Base-by-base conservation (phyloP, 2,113 vertebrate species). In the Fulica atra region DNA sequence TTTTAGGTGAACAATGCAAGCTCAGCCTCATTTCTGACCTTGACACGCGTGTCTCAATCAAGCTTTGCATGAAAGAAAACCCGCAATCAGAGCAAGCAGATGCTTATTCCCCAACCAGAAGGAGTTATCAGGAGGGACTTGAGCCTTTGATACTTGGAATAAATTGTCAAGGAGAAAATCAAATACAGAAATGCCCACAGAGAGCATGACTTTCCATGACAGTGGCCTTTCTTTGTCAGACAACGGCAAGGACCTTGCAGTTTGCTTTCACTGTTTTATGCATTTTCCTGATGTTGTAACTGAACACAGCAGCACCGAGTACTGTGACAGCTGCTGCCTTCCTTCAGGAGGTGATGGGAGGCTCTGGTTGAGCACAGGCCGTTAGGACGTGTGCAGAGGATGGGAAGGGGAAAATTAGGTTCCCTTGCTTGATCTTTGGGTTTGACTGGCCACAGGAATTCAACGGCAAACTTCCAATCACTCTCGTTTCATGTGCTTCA, bases 91-190 rank as follows among this genome's bases (percentile, higher is more conserved):
- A 68, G 54, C 71, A 21, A 92, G 53, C 64, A 79, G 86, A 57
- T 71, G 54, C 72, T 72, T 81, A 29, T 74, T 94, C 83, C 42
- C 69, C 33, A 53, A 59, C 74, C 84, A 69, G 85, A 46, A 63
- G 81, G 66, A 92, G 79, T 81, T 60, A 44, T 40, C 69, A 61
- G 35, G 81, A 91, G 72, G 71, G 40, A 16, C 28, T 23, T 13
- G 40, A 91, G 46, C 31, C 50, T 81, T 72, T 84, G 80, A 19
- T 66, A 14, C 36, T 70, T 42, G 33, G 50, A 81, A 74, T 71
- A 74, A 88, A 88, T 40, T 42, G 19, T 21, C 46, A n/a, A 20
- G 7, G 38, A 69, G 57, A 61, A 92, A 90, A 87, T 11, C 0
- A 0, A 70, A 15, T 5, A 7, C 14, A 35, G 54, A 80, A 70